Evolutionary conservation across 2,113 vertebrate genomes (phyloP).

Genomic region (Epinephelus cyanopodus): DNA sequence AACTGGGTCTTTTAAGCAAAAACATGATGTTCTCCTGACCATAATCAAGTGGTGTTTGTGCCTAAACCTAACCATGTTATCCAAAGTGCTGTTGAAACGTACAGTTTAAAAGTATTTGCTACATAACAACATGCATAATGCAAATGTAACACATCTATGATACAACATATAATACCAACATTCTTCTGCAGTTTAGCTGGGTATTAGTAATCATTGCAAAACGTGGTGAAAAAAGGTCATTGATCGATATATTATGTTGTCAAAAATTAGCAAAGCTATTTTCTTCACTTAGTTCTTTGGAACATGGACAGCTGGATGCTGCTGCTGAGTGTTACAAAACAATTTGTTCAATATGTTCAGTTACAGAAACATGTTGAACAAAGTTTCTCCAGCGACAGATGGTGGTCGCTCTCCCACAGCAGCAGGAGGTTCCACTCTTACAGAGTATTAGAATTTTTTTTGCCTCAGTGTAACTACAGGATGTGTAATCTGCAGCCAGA

Average conservation of each 20-base stretch:
- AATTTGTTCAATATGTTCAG: not conserved
- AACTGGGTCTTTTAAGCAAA: no score
- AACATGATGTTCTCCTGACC: no score
- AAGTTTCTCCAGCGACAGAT: slow-evolving; percentile 17
- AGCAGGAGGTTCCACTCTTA: not conserved
- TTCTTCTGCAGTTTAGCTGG: no score
- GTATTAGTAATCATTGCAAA: no score
- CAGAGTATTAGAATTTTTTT: not conserved
- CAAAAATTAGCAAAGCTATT: no score
- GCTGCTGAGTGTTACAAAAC: not conserved
- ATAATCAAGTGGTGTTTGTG: no score
- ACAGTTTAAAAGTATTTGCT: no score
- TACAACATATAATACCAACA: no score
- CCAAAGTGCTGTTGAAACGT: no score
- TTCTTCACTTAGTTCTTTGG: not conserved
- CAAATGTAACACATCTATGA: no score
- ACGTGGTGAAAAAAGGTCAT: not conserved
- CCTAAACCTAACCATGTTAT: no score
- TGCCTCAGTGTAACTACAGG: not conserved
- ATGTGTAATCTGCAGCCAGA: not conserved
- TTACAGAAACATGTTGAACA: slow-evolving; percentile 6
- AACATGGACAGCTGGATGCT: not conserved
- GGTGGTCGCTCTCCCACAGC: not conserved
- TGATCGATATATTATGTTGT: not conserved
- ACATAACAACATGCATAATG: no score